Evolutionary conservation across 2,888 invertebrate species (phyloP), one percentile per base, ranked within the genome.

Genomic region (Temnothorax unifasciatus): DNA sequence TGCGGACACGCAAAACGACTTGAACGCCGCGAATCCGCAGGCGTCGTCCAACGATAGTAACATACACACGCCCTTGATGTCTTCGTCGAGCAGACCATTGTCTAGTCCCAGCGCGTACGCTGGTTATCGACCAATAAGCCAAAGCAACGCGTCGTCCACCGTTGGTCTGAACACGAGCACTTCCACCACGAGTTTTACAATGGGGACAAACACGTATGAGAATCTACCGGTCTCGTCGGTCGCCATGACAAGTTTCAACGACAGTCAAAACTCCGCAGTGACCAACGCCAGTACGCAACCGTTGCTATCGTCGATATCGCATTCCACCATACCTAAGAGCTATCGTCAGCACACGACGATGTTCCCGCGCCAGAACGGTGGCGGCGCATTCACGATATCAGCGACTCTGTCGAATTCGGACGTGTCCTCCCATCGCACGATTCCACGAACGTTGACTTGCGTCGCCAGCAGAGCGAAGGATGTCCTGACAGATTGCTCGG

Each of bases 371-470:
- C 94, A 94, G 93, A 91, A 93, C 11, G 93, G 93, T 8, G 29
- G 93, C 38, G 76, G 94, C 34, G 94, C 94, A 3, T 95, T 95
- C 61, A 94, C 95, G 15, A 95, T 95, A 90, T 94, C 95, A 8
- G 92, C 95, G 63, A 95, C 92, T 83, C 88, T 95, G 90, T 93
- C 94, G 75, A 95, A 92, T 89, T 93, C 94, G 89, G 92, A 90
- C 82, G 94, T 95, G 91, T 95, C 90, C 92, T 95, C 90, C 91
- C 96, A 95, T 95, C 96, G 96, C 59, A 95, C 96, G 44, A 96
- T 96, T 90, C 96, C 96, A 25, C 95, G 96, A 82, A 95, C 94
- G 81, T 87, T 95, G 61, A 95, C 95, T 4, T 93, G 73, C 18
- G 59, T 71, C 8, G 93, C 93, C 84, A 87, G 92, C 38, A 91